Conservation (phyloP, 2,113 vertebrate genomes). For the Hucho hucho region DNA sequence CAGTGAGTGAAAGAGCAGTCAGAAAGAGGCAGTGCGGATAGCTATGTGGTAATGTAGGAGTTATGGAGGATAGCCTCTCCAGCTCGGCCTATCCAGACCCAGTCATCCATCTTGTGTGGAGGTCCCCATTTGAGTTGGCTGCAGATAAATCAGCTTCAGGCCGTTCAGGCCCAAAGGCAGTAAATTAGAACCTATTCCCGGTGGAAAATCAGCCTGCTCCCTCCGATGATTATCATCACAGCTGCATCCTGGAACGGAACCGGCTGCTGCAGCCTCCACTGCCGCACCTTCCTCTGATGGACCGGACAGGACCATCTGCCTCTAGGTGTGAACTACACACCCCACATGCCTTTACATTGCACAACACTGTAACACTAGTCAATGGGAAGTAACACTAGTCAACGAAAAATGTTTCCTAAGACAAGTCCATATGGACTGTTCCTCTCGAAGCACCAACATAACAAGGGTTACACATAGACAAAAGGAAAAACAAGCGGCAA, state of each 20-base stretch:
- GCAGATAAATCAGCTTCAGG: constrained; percentile 77
- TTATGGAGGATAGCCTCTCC: not conserved
- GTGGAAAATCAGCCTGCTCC: constrained; percentile 62
- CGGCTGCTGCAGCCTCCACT: constrained; percentile 24
- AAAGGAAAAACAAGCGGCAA: no score
- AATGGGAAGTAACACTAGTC: not conserved
- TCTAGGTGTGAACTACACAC: not conserved
- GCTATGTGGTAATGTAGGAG: not conserved
- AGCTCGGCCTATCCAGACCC: constrained; percentile 10
- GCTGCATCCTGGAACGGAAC: constrained; percentile 50
- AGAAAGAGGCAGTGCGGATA: constrained; percentile 20
- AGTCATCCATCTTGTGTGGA: constrained; percentile 67
- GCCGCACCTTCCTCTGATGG: constrained; percentile 3
- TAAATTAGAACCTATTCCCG: constrained; percentile 71
- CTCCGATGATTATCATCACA: constrained; percentile 61
- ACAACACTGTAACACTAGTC: not conserved
- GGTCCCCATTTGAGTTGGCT: constrained; percentile 64
- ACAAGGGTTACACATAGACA: not conserved
- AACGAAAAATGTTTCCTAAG: not conserved
- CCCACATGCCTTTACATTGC: constrained; percentile 4
- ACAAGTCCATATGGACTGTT: not conserved
- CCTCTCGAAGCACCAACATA: not conserved
- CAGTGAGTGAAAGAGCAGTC: constrained; percentile 14
- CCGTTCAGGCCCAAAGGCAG: constrained; percentile 70
- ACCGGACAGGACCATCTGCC: no score